Conservation (phyloP, 2,888 invertebrate species). For the Ferrisia virgata region DNA sequence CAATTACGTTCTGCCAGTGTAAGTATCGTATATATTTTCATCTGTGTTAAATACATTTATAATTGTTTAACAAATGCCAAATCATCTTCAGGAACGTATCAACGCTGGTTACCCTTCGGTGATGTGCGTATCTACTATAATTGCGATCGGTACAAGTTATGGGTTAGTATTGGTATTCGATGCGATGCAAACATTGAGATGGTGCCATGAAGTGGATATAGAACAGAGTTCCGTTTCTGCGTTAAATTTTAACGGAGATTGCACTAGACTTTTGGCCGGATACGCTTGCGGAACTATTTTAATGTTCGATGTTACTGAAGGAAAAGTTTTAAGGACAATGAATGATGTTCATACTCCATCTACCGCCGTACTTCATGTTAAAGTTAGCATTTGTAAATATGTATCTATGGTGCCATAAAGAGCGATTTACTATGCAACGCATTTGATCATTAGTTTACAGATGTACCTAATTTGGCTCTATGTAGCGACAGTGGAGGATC, state of each 20-base stretch:
- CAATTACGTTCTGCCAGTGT: slow-evolving; percentile 84
- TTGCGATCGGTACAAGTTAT: slow-evolving; percentile 92
- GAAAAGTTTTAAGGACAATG: slow-evolving; percentile 70
- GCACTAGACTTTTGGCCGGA: slow-evolving; percentile 78
- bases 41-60: background rate
- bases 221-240: slow-evolving; percentile 78
- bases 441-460: slow-evolving; percentile 60
- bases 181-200: slow-evolving; percentile 79
- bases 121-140: slow-evolving; percentile 71
- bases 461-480: slow-evolving; percentile 69
- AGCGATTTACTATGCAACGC: background rate
- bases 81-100: slow-evolving; percentile 69
- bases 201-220: slow-evolving; percentile 72
- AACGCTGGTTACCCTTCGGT: slow-evolving; percentile 86
- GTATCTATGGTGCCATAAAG: background rate
- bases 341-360: slow-evolving; percentile 80
- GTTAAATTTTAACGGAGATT: slow-evolving; percentile 72
- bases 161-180: slow-evolving; percentile 86
- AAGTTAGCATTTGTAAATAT: slow-evolving; percentile 54
- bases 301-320: slow-evolving; percentile 80
- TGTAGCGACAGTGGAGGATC: slow-evolving; percentile 92
- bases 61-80: background rate
- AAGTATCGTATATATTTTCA: slow-evolving; percentile 52
- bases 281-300: slow-evolving; percentile 78
- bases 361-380: slow-evolving; percentile 74